Evolutionary conservation across 1,140 invertebrate species (phyloP), one percentile per base, ranked within the genome.

Genomic region (Anoplolepis gracilipes): DNA sequence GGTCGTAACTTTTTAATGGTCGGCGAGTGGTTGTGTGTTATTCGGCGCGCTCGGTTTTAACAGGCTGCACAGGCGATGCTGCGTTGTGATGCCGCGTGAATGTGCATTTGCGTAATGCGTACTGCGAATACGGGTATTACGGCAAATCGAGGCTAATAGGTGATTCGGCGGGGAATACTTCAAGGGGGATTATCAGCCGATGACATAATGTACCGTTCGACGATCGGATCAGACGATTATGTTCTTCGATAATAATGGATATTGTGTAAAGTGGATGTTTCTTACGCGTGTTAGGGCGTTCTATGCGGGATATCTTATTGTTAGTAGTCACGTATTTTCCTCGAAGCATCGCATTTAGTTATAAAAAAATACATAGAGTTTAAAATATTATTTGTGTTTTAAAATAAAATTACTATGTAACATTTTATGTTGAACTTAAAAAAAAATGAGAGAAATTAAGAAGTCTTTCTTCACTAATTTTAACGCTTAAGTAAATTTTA

Each of bases 1-100:
- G 53, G 64, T 69, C 89, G 86, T 91, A 91, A 91, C 87, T 90
- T 90, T 91, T 91, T 91, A 91, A 91, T 90, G 87, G 90, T 55
- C 89, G 39, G 36, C 75, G 64, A 86, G 82, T 64, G 64, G 86
- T 39, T 46, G n/a, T 25, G 25, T 30, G 61, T 70, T 87, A 70
- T 87, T 87, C 73, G 85, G 33, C 25, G 55, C 28, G 53, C n/a
- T 42, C 49, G 49, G 19, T n/a, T 85, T 53, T 69, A 49, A 79
- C 25, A 53, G 33, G 13, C 33, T n/a, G n/a, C 70, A 49, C 19
- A 49, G 46, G 13, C 81, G n/a, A n/a, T n/a, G 81, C 16, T 7
- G 22, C 70, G 79, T 57, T n/a, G 59, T 19, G 79, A 73, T 61
- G 25, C 36, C n/a, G 59, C 81, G n/a, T n/a, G 30, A 76, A 53